A percentile compares a stretch with the other conserved stretches of the same genome.
Conservation (phyloP, 2,797 vertebrate genomes). For the Microctenopoma steveboyesi region DNA sequence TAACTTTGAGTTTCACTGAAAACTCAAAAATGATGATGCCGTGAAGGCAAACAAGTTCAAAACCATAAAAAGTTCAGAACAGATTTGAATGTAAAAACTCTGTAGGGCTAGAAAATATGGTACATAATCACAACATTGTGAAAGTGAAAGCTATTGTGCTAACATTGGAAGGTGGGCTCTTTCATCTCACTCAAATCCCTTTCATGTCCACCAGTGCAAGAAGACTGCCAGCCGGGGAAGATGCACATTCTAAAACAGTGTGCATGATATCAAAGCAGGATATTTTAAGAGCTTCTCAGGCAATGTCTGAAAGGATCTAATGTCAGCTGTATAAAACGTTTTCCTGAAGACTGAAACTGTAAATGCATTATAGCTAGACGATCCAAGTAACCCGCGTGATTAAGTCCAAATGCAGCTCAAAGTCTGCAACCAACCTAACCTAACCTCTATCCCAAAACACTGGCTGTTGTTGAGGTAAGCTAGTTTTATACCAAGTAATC, state of each 20-base stretch:
- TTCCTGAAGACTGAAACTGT: not conserved
- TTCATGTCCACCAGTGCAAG: conserved; percentile 16
- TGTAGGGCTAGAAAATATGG: conserved; percentile 16
- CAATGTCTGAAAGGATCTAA: conserved; percentile 10
- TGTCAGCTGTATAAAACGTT: conserved; percentile 3
- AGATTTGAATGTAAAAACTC: conserved; percentile 26
- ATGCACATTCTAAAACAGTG: conserved; percentile 9
- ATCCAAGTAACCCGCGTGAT: conserved; percentile 4
- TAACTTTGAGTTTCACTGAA: conserved; percentile 29
- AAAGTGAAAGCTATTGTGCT: conserved; percentile 5
- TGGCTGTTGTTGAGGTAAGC: conserved; percentile 1
- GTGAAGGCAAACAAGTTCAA: conserved; percentile 18
- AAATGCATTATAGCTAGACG: conserved; percentile 7
- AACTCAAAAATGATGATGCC: conserved; percentile 11
- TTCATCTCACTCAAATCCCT: conserved; percentile 36
- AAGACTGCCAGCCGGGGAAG: conserved; percentile 9
- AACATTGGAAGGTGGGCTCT: conserved; percentile 18
- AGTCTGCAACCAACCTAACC: too few relatives aligned
- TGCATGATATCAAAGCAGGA: conserved; percentile 38
- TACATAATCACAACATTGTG: conserved; percentile 1
- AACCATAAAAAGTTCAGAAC: too few relatives aligned
- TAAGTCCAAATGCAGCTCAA: not conserved
- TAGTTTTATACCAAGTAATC: not conserved
- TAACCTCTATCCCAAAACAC: not conserved
- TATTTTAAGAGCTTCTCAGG: conserved; percentile 29